These are phyloP conservation scores for Eriosoma lanigerum DNA, from an alignment of 1,140 invertebrate genomes.

Conservation along the genomic window DNA sequence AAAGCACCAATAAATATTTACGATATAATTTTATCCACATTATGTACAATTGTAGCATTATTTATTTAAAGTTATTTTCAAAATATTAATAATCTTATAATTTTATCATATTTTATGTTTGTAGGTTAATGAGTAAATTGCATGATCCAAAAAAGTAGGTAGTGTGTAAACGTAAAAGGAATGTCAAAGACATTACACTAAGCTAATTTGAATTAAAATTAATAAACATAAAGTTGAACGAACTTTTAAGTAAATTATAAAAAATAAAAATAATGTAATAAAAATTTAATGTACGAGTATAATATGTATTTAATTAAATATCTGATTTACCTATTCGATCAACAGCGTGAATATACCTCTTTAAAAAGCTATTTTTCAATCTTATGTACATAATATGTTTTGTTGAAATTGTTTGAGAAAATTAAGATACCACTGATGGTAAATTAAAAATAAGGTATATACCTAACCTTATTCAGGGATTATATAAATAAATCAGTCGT, in stretches of 20 bases:
- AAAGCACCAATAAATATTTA: background rate
- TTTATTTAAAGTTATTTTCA: background rate
- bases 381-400: no score
- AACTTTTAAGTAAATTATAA: background rate
- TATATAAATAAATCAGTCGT: background rate
- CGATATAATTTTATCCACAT: background rate
- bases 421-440: background rate
- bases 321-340: no score
- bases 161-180: background rate
- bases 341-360: no score
- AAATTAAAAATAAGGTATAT: background rate
- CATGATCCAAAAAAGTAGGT: no score
- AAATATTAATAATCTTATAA: background rate
- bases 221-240: background rate
- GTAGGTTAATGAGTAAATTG: background rate
- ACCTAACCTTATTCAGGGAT: background rate
- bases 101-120: slow-evolving; percentile 12
- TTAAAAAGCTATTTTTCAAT: no score
- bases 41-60: background rate
- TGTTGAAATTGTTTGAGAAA: no score
- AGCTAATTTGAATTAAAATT: background rate
- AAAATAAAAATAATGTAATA: no score
- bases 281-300: no score
- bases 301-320: no score
- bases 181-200: background rate